Evolutionary conservation across 2,113 vertebrate genomes (phyloP).

Genomic region (Lampris megalopsis): DNA sequence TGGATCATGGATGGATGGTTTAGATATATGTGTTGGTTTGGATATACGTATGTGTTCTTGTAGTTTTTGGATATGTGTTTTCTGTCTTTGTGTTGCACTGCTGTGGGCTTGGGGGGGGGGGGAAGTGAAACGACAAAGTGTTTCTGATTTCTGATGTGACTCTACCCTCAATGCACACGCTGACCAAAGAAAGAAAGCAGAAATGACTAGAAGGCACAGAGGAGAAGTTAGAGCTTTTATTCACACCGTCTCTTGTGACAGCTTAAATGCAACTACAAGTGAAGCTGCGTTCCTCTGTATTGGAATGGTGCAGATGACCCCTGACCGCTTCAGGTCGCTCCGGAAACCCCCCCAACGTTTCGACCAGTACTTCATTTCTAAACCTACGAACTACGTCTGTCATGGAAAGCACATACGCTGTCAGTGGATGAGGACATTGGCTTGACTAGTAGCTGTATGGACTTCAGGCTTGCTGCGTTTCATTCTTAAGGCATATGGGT

Average conservation of each 20-base stretch:
- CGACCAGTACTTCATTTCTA: background rate
- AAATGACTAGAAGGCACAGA: background rate
- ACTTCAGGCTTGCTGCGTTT: constrained; percentile 73
- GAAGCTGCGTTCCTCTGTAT: constrained; percentile 1
- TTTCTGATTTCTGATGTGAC: background rate
- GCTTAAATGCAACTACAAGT: constrained; percentile 4
- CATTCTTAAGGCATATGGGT: constrained; percentile 88
- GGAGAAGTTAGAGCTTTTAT: constrained; percentile 34
- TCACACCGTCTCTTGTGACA: constrained; percentile 20
- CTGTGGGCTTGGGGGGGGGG: no score
- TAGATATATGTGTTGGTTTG: no score
- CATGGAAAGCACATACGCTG: background rate
- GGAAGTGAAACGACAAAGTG: no score
- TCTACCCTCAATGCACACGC: background rate
- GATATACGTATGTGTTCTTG: no score
- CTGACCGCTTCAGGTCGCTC: background rate
- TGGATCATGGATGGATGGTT: no score
- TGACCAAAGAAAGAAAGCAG: background rate
- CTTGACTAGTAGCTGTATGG: background rate
- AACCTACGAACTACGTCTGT: background rate
- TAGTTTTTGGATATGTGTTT: no score
- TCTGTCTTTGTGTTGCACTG: no score
- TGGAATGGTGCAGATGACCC: background rate
- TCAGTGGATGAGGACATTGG: background rate
- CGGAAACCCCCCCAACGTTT: background rate